phyloP scores from a whole-genome alignment of 2,888 invertebrate species.

The Drosophila subquinaria region DNA sequence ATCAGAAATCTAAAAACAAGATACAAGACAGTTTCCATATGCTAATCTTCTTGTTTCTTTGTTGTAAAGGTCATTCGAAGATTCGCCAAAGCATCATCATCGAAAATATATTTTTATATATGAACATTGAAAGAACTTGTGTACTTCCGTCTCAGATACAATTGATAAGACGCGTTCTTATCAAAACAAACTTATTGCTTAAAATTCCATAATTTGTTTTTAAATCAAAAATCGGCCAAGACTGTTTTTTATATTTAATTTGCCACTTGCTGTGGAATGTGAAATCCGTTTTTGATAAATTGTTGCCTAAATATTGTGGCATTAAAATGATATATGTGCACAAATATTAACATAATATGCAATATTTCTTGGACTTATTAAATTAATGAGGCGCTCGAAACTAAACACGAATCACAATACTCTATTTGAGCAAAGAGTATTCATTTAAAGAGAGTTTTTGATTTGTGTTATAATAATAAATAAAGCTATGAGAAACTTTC shows the following conservation, averaged over 20 bases:
- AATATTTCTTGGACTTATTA: constrained; percentile 51
- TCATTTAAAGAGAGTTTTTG: neutral
- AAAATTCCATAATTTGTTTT: constrained; percentile 8
- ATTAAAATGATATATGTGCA: constrained; percentile 37
- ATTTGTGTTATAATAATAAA: no score
- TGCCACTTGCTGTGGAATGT: constrained; percentile 43
- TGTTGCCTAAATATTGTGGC: constrained; percentile 20
- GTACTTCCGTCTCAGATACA: constrained; percentile 53
- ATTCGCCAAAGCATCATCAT: constrained; percentile 13
- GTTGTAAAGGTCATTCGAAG: constrained; percentile 19
- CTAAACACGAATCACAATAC: constrained; percentile 16
- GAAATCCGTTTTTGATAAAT: constrained; percentile 34
- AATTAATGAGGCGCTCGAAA: constrained; percentile 43
- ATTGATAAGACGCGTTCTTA: constrained; percentile 29
- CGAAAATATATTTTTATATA: neutral
- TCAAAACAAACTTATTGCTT: constrained; percentile 15
- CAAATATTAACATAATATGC: constrained; percentile 53
- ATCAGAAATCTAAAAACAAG: constrained; percentile 27
- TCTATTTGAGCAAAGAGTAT: neutral
- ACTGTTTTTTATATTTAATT: neutral
- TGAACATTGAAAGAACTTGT: neutral
- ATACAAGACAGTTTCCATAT: constrained; percentile 29
- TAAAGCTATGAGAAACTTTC: no score
- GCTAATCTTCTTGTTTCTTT: constrained; percentile 26
- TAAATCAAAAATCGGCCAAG: constrained; percentile 8